Conservation (phyloP, 2,113 vertebrate genomes). For the Eulemur macaco region DNA sequence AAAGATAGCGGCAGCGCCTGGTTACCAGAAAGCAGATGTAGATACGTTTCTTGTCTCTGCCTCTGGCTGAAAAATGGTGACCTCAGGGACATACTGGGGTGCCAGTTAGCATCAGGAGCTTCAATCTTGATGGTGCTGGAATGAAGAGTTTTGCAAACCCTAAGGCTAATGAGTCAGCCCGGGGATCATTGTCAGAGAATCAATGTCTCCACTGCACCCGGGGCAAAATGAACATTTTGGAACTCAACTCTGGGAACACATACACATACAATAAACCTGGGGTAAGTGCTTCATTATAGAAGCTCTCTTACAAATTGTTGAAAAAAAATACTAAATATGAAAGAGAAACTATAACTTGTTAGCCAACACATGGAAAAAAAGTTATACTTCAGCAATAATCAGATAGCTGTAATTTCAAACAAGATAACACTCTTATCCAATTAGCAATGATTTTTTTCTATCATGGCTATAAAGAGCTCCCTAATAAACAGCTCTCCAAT, state of each 20-base stretch:
- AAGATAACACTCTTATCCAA: not conserved
- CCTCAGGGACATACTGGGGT: not conserved
- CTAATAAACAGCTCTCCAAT: not conserved
- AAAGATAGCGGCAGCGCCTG: constrained; percentile 20
- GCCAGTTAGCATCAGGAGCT: not conserved
- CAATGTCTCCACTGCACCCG: not conserved
- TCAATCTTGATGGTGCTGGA: not conserved
- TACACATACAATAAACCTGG: not conserved
- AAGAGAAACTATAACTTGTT: not conserved
- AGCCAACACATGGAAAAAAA: not conserved
- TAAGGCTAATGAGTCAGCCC: constrained; percentile 28
- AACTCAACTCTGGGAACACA: not conserved
- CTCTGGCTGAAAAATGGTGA: constrained; percentile 10
- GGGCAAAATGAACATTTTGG: not conserved
- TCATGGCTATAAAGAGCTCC: not conserved
- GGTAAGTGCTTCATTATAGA: not conserved
- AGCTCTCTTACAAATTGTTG: not conserved
- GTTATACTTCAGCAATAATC: not conserved
- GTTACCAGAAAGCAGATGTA: not conserved
- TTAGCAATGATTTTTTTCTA: not conserved
- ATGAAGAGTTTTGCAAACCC: not conserved
- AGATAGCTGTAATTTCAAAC: not conserved
- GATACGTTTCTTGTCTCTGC: not conserved
- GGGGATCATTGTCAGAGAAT: no score
- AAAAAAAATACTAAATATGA: not conserved